Percentiles rank a stretch among this genome's conserved stretches.
phyloP scores from a whole-genome alignment of 1,140 invertebrate species.

The Luehdorfia chinensis region DNA sequence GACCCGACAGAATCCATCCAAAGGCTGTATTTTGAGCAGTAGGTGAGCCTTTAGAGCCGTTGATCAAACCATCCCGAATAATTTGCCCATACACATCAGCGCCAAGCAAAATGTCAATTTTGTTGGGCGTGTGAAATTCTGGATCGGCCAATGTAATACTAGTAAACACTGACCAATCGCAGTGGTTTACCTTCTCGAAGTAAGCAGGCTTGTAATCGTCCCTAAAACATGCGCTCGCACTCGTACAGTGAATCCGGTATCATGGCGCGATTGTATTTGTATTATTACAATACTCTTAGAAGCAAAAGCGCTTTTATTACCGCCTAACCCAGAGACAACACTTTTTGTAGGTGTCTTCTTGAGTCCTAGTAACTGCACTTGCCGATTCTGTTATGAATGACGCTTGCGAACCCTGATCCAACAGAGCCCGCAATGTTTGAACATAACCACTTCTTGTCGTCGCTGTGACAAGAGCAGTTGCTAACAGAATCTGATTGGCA shows the following conservation, averaged over 20 bases:
- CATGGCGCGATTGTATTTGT: slow-evolving; percentile 19
- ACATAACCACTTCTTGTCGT: slow-evolving; percentile 9
- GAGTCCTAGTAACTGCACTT: slow-evolving; percentile 26
- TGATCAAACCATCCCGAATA: slow-evolving; percentile 20
- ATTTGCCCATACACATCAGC: slow-evolving; percentile 26
- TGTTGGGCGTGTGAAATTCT: slow-evolving; percentile 22
- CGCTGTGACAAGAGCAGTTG: slow-evolving; percentile 25
- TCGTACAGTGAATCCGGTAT: slow-evolving; percentile 19
- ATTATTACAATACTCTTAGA: slow-evolving; percentile 22
- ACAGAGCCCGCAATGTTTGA: background rate
- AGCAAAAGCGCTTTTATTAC: slow-evolving; percentile 9
- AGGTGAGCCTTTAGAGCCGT: slow-evolving; percentile 24
- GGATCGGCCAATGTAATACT: slow-evolving; percentile 27
- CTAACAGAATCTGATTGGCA: slow-evolving; percentile 28
- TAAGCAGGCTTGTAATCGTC: slow-evolving; percentile 20
- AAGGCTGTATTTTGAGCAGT: slow-evolving; percentile 19
- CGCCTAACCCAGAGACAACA: slow-evolving; percentile 25
- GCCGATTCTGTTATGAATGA: background rate
- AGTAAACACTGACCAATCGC: slow-evolving; percentile 15
- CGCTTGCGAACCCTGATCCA: too few species aligned
- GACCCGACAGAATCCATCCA: slow-evolving; percentile 32
- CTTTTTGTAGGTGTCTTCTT: slow-evolving; percentile 18
- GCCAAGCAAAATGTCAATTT: slow-evolving; percentile 27
- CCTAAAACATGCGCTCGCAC: slow-evolving; percentile 24
- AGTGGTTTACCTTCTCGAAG: slow-evolving; percentile 4